Evolutionary conservation across 2,888 invertebrate genomes (phyloP), one percentile per base, ranked within the genome.

Genomic region (Megastigmus dorsalis): DNA sequence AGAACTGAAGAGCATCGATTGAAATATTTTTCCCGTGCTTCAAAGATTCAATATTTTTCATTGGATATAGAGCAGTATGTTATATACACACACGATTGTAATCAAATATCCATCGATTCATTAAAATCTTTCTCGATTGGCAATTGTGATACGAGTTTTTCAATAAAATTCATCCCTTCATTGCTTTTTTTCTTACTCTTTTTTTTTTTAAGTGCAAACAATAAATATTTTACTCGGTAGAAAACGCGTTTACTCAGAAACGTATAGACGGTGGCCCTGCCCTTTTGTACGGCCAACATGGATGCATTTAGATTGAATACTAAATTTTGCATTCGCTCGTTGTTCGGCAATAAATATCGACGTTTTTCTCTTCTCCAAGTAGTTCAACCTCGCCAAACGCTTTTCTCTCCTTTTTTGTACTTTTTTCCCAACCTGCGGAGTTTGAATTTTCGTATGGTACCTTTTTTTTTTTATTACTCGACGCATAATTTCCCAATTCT

Each of bases 241-340:
- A 50, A 38, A 50, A 45, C 60, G 52, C 45, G 60, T 45, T 50
- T 43, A 28, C 50, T 30, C 41, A 52, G 66, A 67, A 72, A 65
- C 59, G 41, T 65, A 33, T 38, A 50, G 30, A 60, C 13, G 20
- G 5, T n/a, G 20, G 20, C 10, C 36, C 36, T 26, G 30, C 43
- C 65, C 59, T 66, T 59, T 72, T 59, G 57, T 65, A 48, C 26
- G 26, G 28, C 48, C 23, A 18, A 41, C 20, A 43, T 76, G 69
- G 80, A 81, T 83, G 82, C 84, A 84, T 84, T 84, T 84, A 83
- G 83, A 84, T 84, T 83, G 84, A 83, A 85, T 82, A 82, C 83
- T 85, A 80, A 85, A 85, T 85, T 84, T 83, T 84, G 82, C 82
- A 84, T 84, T 82, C 80, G 80, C 80, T 77, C 77, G 82, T 82